These are phyloP conservation scores for Arizona elegans DNA, from an alignment of 2,113 vertebrate genomes.

Conservation along the genomic window DNA sequence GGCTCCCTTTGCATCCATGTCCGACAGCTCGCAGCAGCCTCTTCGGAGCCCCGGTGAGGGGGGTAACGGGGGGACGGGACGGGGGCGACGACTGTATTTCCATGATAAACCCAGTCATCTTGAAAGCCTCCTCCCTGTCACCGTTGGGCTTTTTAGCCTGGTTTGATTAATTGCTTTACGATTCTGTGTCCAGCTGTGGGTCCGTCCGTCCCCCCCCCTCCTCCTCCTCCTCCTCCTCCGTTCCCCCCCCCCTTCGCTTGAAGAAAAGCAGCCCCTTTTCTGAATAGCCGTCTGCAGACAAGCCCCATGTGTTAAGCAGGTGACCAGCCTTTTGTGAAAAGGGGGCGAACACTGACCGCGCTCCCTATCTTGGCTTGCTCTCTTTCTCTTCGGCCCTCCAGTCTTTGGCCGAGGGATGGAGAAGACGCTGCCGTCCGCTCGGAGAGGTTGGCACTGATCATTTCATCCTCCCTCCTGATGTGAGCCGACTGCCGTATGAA, in stretches of 20 bases:
- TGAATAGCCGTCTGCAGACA: slow-evolving; percentile 61
- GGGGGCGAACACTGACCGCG: slow-evolving; percentile 48
- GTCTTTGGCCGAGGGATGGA: background rate
- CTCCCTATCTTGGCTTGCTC: background rate
- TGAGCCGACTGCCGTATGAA: background rate
- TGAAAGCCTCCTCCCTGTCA: slow-evolving; percentile 86
- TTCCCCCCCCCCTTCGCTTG: slow-evolving; percentile 63
- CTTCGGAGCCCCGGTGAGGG: slow-evolving; percentile 65
- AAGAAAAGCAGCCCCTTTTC: slow-evolving; percentile 67
- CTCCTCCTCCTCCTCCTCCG: slow-evolving; percentile 58
- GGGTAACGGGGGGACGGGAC: background rate
- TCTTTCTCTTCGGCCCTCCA: background rate
- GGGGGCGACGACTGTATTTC: slow-evolving; percentile 70
- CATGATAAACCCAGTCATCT: slow-evolving; percentile 88
- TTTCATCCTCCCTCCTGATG: background rate
- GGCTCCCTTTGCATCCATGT: slow-evolving; percentile 43
- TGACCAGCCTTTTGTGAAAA: slow-evolving; percentile 62
- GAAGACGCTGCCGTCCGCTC: background rate
- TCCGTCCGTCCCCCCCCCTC: background rate
- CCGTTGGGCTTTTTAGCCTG: slow-evolving; percentile 78
- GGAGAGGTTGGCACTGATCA: background rate
- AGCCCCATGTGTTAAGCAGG: slow-evolving; percentile 73
- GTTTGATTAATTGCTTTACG: slow-evolving; percentile 98
- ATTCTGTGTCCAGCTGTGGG: slow-evolving; percentile 85
- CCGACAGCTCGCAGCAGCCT: slow-evolving; percentile 53